Evolutionary conservation across 2,888 invertebrate genomes (phyloP), one percentile per base, ranked within the genome.

Genomic region (Scaptomyza caliginosa): DNA sequence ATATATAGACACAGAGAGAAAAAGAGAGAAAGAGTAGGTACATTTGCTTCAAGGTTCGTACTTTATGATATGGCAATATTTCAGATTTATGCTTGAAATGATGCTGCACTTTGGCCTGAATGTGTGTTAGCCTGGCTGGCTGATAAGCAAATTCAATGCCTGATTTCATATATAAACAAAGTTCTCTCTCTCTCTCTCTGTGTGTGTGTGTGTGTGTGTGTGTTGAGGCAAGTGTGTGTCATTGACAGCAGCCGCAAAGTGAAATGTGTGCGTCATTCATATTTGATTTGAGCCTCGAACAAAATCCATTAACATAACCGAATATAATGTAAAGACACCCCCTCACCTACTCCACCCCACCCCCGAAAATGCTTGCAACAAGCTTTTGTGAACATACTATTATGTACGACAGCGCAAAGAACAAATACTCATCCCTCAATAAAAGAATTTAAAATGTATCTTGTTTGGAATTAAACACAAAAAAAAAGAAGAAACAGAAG

Each of bases 31-130:
- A n/a, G n/a, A n/a, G n/a, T n/a, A n/a, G n/a, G n/a, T 74, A 57
- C 66, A 69, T 63, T 74, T 40, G 38, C 42, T 51, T 46, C 58
- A 52, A 30, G 24, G 40, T 34, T 34, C 13, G 34, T 56, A 43
- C 48, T 63, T 74, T 77, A 68, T 77, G 74, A 68, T 68, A 58
- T 23, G 52, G 68, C 73, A 68, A 77, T 73, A 74, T 68, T 68
- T 68, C 64, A 73, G 66, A 54, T 50, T 57, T n/a, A 30, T 30
- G 30, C 30, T n/a, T 16, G 30, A 38, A 48, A 56, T 72, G 69
- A 69, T 55, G 30, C 45, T 69, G 72, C 72, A 72, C 36, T 69
- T 69, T 72, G 30, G 11, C n/a, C 16, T 39, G 13, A 16, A 26
- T 26, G 26, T 21, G 21, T 26, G 26, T 34, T 24, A 45, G 54